A percentile compares a stretch with the other conserved stretches of the same genome.
Conservation (phyloP, 2,797 vertebrate genomes). For the Semotilus atromaculatus region DNA sequence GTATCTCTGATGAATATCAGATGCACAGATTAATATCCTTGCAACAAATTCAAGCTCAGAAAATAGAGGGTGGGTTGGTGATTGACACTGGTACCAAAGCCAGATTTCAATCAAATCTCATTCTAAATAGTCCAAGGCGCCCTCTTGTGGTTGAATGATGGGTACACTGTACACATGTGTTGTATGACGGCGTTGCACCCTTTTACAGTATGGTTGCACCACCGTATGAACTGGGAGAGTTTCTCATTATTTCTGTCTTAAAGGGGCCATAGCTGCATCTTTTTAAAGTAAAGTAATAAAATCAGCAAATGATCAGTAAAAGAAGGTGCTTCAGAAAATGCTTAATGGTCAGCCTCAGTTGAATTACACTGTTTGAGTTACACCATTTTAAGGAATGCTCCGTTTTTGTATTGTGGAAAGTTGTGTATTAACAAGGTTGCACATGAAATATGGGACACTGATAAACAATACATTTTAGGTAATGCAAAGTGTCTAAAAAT, state of each 20-base stretch:
- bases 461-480: neutral
- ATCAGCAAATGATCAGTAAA: no score
- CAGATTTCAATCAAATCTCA: neutral
- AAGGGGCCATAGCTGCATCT: neutral
- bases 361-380: neutral
- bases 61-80: neutral
- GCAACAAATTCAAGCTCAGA: neutral
- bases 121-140: neutral
- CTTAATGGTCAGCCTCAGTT: no score
- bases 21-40: neutral
- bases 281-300: neutral
- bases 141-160: slow-evolving; percentile 16
- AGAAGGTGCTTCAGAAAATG: no score
- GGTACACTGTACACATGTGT: no score
- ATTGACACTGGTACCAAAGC: neutral
- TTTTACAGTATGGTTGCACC: no score
- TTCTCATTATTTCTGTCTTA: slow-evolving; percentile 1
- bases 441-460: no score
- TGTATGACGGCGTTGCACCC: no score
- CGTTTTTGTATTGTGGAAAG: no score
- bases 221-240: neutral
- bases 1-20: neutral
- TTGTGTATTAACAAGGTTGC: no score
- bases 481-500: neutral
- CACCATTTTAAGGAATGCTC: neutral